Base-by-base conservation (phyloP, 2,797 vertebrate species). In the Sebastes iracundus region DNA sequence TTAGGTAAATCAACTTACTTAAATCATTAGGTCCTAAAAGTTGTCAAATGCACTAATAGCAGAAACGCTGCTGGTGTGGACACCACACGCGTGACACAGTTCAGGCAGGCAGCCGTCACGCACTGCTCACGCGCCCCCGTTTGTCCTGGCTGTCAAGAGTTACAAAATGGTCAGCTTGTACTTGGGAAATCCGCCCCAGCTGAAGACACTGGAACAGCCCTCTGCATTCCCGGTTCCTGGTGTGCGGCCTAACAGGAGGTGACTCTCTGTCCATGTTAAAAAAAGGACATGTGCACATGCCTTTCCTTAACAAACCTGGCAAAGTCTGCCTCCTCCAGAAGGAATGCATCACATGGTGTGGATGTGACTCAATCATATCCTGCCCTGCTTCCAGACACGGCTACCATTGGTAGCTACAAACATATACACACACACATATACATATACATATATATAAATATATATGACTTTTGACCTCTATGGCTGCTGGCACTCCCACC, bases 201-300 rank as follows among this genome's bases (percentile, higher is more conserved):
- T 25, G 16, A 62, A 16, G 53, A 60, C 32, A 27, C 4, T 6
- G 16, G 60, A 35, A 52, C 32, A 68, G 64, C 33, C 60, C 23
- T 60, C 42, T 72, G 77, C 58, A 78, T 75, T 38, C 78, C 22
- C 55, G 33, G 59, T 46, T 53, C 46, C 42, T 62, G 22, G 38
- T 13, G 12, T 42, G 59, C 49, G 27, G 18, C 83, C 81, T 75
- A 79, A 83, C 60, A 61, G 32, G 69, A 74, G 75, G 65, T n/a
- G 53, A 35, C 55, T 59, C n/a, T n/a, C 30, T 28, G 55, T 23
- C 62, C 33, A 72, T 86, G 90, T 93, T 94, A 78, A 88, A 92
- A 94, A 95, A 95, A 94, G 91, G 90, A 89, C 73, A 82, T 61
- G 77, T 62, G 72, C 80, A 80, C 87, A 95, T 95, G 93, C 94